phyloP scores from a whole-genome alignment of 2,888 invertebrate genomes.

The Brachynemurus nebulosus region DNA sequence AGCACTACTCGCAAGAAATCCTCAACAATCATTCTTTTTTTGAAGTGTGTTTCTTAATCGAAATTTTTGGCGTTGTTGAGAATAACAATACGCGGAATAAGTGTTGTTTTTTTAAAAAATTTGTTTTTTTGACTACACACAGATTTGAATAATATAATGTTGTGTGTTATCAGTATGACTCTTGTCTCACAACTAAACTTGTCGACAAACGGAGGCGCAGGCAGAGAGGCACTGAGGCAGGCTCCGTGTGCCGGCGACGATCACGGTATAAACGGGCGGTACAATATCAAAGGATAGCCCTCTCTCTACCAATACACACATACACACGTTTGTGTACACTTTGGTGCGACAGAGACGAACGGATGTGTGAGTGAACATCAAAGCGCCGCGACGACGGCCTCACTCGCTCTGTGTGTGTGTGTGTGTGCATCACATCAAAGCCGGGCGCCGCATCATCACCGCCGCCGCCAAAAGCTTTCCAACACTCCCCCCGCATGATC shows the following conservation, averaged over 20 bases:
- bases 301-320: neutral
- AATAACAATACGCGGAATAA: too few species aligned
- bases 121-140: too few species aligned
- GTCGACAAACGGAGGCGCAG: slow-evolving; percentile 14
- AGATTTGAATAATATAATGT: too few species aligned
- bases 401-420: neutral
- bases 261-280: slow-evolving; percentile 8
- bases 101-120: too few species aligned
- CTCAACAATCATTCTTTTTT: too few species aligned
- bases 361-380: slow-evolving; percentile 17
- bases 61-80: too few species aligned
- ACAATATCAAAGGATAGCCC: slow-evolving; percentile 4
- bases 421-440: too few species aligned
- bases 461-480: slow-evolving; percentile 1
- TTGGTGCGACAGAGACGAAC: slow-evolving; percentile 17
- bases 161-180: slow-evolving; percentile 10
- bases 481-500: too few species aligned
- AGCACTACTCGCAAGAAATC: too few species aligned
- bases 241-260: slow-evolving; percentile 7
- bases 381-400: slow-evolving; percentile 13
- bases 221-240: neutral
- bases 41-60: too few species aligned
- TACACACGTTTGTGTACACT: too few species aligned
- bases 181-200: slow-evolving; percentile 9
- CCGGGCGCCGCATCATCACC: too few species aligned